phyloP scores from a whole-genome alignment of 2,888 invertebrate genomes.

The Eupeodes latifasciatus region DNA sequence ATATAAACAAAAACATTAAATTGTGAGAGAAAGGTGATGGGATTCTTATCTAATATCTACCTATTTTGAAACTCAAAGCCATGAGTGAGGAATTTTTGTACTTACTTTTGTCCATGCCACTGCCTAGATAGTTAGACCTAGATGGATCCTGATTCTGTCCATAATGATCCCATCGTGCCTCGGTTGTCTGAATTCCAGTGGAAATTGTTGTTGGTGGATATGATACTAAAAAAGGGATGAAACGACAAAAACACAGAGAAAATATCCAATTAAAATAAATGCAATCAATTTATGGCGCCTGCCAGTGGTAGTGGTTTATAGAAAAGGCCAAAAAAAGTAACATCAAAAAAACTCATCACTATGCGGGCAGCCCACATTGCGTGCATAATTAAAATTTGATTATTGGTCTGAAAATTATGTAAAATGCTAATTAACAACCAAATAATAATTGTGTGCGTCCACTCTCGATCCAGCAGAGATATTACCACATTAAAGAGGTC shows the following conservation, averaged over 20 bases:
- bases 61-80: neutral
- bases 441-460: conserved; percentile 64
- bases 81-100: conserved; percentile 23
- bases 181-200: conserved; percentile 80
- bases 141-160: conserved; percentile 80
- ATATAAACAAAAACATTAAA: conserved; percentile 38
- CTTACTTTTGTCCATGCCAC: conserved; percentile 81
- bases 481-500: conserved; percentile 59
- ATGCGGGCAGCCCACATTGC: conserved; percentile 53
- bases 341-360: conserved; percentile 21
- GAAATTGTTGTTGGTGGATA: conserved; percentile 82
- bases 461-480: conserved; percentile 38
- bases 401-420: conserved; percentile 77
- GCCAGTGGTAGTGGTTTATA: neutral
- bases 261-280: conserved; percentile 63
- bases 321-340: neutral
- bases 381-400: conserved; percentile 76
- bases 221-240: conserved; percentile 79
- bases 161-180: conserved; percentile 81
- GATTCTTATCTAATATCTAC: conserved; percentile 6
- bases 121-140: conserved; percentile 78
- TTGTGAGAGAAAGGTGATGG: conserved; percentile 60
- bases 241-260: conserved; percentile 7
- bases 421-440: conserved; percentile 81
- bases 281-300: conserved; percentile 55